phyloP scores from a whole-genome alignment of 2,888 invertebrate genomes.

The Drosophila siamana region DNA sequence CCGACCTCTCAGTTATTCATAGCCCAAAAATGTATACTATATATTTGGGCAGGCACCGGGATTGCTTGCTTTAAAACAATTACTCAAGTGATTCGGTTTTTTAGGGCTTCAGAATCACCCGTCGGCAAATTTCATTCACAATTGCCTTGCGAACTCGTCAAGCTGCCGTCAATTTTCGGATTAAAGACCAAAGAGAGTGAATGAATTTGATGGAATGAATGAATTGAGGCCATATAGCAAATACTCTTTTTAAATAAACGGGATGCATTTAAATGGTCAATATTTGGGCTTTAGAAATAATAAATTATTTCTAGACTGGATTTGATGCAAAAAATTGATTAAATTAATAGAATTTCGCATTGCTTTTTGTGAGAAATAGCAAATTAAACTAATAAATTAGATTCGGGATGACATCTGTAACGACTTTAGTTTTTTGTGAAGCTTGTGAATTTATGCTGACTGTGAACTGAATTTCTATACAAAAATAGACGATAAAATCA shows the following conservation, averaged over 20 bases:
- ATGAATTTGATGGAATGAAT: neutral
- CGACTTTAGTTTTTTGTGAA: too few species aligned
- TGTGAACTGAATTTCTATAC: neutral
- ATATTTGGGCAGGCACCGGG: neutral
- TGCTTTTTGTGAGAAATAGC: too few species aligned
- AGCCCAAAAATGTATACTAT: constrained; percentile 17
- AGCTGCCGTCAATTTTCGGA: constrained; percentile 23
- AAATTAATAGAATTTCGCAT: too few species aligned
- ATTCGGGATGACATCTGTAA: too few species aligned
- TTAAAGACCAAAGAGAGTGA: constrained; percentile 9
- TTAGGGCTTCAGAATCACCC: neutral
- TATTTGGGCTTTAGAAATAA: neutral
- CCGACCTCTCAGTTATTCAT: constrained; percentile 5
- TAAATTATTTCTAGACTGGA: neutral
- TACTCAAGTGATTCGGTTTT: constrained; percentile 40
- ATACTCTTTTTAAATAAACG: neutral
- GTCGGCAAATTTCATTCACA: constrained; percentile 18
- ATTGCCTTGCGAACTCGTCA: constrained; percentile 25
- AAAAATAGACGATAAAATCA: neutral
- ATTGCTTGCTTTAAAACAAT: constrained; percentile 41
- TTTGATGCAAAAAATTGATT: neutral
- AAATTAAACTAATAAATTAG: too few species aligned
- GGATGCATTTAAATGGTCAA: neutral
- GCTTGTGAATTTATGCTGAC: too few species aligned
- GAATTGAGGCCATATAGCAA: neutral